Conservation (phyloP, 2,797 vertebrate genomes). For the Pseudomugil gertrudae region DNA sequence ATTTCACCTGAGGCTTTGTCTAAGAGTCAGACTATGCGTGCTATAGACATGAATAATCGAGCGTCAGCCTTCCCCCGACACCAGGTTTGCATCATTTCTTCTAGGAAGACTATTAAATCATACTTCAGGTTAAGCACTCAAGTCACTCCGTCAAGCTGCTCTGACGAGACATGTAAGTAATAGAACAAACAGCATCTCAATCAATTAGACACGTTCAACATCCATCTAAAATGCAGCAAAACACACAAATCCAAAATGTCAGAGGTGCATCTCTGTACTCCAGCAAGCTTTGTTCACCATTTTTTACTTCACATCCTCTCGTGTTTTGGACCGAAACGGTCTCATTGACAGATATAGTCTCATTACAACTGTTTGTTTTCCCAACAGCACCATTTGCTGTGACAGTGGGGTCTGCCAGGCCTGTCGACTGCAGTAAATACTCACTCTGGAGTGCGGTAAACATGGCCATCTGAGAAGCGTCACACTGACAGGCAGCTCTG, state of each 20-base stretch:
- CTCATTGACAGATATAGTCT: conserved; percentile 66
- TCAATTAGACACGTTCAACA: conserved; percentile 35
- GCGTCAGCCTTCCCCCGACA: conserved; percentile 66
- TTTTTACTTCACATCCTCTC: not conserved
- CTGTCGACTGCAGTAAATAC: conserved; percentile 61
- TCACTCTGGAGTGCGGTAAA: conserved; percentile 73
- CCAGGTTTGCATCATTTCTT: conserved; percentile 65
- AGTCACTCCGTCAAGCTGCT: conserved; percentile 52
- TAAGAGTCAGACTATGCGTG: conserved; percentile 43
- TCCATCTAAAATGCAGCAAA: not conserved
- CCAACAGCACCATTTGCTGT: conserved; percentile 83
- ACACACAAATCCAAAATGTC: not conserved
- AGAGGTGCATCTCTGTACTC: not conserved
- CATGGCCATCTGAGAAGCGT: conserved; percentile 74
- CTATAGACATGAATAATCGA: conserved; percentile 61
- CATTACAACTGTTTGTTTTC: conserved; percentile 79
- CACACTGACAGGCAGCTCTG: conserved; percentile 45
- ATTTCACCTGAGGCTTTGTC: conserved; percentile 52
- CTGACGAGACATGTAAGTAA: conserved; percentile 23
- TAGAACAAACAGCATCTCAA: conserved; percentile 39
- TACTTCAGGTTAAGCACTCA: conserved; percentile 49
- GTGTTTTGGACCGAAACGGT: conserved; percentile 25
- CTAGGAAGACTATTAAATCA: conserved; percentile 62
- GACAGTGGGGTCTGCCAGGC: conserved; percentile 76
- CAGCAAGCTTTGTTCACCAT: not conserved